A percentile compares a stretch with the other conserved stretches of the same genome.
Conservation (phyloP, 2,888 invertebrate species). For the Cheilosia variabilis region DNA sequence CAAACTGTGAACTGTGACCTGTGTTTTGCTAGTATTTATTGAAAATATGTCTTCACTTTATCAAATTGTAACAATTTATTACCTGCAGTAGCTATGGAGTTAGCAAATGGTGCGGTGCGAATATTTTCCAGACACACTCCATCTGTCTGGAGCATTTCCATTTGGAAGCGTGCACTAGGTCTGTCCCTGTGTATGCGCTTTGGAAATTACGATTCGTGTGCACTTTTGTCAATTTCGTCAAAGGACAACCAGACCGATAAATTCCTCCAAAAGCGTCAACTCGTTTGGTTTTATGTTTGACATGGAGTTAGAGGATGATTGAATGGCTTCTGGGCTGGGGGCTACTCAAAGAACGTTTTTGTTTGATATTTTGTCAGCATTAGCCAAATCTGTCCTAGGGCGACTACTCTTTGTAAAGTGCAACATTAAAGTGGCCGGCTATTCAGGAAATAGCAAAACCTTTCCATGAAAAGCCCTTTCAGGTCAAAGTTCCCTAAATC, state of each 20-base stretch:
- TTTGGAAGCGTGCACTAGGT: not conserved
- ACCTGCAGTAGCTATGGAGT: too few species aligned
- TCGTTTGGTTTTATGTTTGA: slow-evolving; percentile 19
- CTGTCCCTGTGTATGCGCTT: slow-evolving; percentile 15
- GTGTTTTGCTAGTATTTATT: too few species aligned
- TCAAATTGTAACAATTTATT: too few species aligned
- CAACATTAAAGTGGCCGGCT: too few species aligned
- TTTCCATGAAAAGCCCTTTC: too few species aligned
- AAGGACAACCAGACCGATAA: slow-evolving; percentile 44
- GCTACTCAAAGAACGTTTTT: slow-evolving; percentile 8
- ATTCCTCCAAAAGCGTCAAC: slow-evolving; percentile 21
- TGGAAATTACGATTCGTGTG: slow-evolving; percentile 46
- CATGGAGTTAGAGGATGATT: slow-evolving; percentile 27
- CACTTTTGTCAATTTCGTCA: slow-evolving; percentile 51
- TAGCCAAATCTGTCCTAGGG: slow-evolving; percentile 12
- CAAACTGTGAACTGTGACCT: too few species aligned
- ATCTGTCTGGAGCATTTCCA: not conserved
- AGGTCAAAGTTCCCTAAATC: too few species aligned
- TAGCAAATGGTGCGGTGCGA: not conserved
- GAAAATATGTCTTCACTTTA: too few species aligned
- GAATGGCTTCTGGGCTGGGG: slow-evolving; percentile 19
- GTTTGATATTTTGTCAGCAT: slow-evolving; percentile 15
- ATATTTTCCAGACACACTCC: not conserved
- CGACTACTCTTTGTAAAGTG: too few species aligned
- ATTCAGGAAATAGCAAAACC: too few species aligned